Percentiles rank a stretch among this genome's conserved stretches.
Conservation (phyloP, 2,888 invertebrate species). For the Griposia aprilina region DNA sequence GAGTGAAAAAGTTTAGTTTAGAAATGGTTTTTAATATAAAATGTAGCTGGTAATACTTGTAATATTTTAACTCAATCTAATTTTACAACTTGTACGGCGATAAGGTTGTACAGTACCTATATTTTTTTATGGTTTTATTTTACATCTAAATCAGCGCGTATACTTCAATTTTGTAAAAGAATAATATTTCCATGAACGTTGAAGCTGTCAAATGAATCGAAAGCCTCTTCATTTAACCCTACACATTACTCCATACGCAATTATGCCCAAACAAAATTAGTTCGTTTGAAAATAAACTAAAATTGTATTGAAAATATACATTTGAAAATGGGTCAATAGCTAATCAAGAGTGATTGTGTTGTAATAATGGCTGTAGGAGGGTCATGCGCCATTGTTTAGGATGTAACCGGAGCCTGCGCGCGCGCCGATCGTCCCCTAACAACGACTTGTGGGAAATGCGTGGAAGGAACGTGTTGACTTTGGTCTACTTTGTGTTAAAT, state of each 20-base stretch:
- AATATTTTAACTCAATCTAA: conserved; percentile 37
- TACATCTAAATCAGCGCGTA: conserved; percentile 40
- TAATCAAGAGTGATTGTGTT: conserved; percentile 81
- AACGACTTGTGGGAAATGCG: conserved; percentile 61
- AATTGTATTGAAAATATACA: conserved; percentile 68
- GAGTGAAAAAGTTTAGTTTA: conserved; percentile 66
- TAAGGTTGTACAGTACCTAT: conserved; percentile 25
- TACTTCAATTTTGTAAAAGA: background rate
- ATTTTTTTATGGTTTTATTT: conserved; percentile 55
- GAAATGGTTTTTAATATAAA: conserved; percentile 42
- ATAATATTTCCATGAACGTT: conserved; percentile 13
- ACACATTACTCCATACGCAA: conserved; percentile 16
- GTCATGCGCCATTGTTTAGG: conserved; percentile 72
- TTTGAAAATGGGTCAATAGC: conserved; percentile 77
- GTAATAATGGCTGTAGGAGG: conserved; percentile 67
- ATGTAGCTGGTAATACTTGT: conserved; percentile 21
- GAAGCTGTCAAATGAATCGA: conserved; percentile 23
- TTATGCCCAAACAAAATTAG: conserved; percentile 59
- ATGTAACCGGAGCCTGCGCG: conserved; percentile 72
- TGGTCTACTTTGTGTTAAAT: conserved; percentile 52
- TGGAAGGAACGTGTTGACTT: conserved; percentile 64
- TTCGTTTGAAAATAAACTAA: conserved; percentile 55
- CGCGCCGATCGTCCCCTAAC: conserved; percentile 60
- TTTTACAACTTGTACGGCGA: conserved; percentile 52
- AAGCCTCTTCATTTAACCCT: conserved; percentile 53